phyloP scores from a whole-genome alignment of 1,140 invertebrate genomes.

The Drosophila funebris region DNA sequence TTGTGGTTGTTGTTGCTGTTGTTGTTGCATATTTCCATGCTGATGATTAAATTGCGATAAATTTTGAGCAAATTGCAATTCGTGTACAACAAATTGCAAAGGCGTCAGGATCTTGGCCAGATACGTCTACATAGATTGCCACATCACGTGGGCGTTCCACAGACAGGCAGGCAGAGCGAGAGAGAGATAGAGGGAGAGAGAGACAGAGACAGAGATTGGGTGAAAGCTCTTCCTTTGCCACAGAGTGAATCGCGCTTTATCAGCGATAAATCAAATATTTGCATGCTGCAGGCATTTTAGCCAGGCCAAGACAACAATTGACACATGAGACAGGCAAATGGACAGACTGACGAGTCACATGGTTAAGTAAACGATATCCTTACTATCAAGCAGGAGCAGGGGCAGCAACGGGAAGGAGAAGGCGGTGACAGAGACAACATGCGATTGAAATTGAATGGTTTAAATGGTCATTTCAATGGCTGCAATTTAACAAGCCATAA shows the following conservation, averaged over 20 bases:
- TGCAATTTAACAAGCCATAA: slow-evolving; percentile 82
- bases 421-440: slow-evolving; percentile 46
- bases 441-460: slow-evolving; percentile 80
- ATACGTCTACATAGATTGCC: slow-evolving; percentile 27
- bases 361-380: neutral
- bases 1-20: neutral
- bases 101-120: slow-evolving; percentile 51
- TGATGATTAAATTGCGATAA: slow-evolving; percentile 80
- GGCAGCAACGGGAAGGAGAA: neutral
- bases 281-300: slow-evolving; percentile 11
- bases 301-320: slow-evolving; percentile 31
- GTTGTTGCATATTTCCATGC: slow-evolving; percentile 72
- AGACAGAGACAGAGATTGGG: slow-evolving; percentile 15
- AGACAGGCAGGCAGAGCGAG: neutral
- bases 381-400: neutral
- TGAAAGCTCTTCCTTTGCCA: slow-evolving; percentile 50
- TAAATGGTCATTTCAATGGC: slow-evolving; percentile 82
- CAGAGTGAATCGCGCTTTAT: slow-evolving; percentile 39
- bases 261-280: slow-evolving; percentile 66
- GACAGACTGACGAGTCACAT: neutral
- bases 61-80: slow-evolving; percentile 79
- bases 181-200: neutral
- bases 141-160: slow-evolving; percentile 55
- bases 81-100: slow-evolving; percentile 78
- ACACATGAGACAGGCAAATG: slow-evolving; percentile 41